These are phyloP conservation scores for Acyrthosiphon pisum DNA, from an alignment of 1,140 invertebrate species.

Conservation along the genomic window DNA sequence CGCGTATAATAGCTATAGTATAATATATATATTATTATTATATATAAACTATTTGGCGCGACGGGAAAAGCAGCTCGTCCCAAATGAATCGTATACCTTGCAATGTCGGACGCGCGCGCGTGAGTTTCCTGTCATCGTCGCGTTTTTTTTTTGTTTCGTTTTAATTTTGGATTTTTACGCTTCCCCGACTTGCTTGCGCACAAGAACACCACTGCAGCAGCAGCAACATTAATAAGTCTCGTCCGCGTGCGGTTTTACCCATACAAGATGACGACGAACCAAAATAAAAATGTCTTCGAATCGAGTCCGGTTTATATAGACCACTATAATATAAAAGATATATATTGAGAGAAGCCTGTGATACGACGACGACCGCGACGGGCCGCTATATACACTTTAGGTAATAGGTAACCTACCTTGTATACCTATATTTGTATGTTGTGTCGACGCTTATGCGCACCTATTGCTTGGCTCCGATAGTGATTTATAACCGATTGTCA, in stretches of 20 bases:
- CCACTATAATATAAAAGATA: background rate
- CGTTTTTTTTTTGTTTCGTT: background rate
- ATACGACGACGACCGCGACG: background rate
- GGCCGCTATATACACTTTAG: background rate
- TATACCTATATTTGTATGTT: background rate
- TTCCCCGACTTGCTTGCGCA: background rate
- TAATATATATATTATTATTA: background rate
- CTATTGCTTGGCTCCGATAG: background rate
- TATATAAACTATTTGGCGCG: background rate
- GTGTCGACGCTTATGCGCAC: background rate
- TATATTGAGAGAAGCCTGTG: background rate
- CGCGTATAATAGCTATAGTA: background rate
- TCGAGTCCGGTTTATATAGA: background rate
- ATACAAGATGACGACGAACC: background rate
- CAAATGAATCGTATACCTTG: slow-evolving; percentile 31
- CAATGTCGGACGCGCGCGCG: background rate
- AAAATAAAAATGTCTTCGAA: background rate
- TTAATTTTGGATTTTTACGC: slow-evolving; percentile 21
- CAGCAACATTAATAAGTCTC: background rate
- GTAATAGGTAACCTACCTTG: background rate
- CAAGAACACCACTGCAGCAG: background rate
- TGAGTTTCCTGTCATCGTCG: background rate
- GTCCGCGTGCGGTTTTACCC: background rate
- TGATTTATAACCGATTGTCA: slow-evolving; percentile 55
- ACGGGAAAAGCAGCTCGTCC: slow-evolving; percentile 11